Evolutionary conservation across 1,140 invertebrate genomes (phyloP).

Genomic region (Eulimnadia texana): DNA sequence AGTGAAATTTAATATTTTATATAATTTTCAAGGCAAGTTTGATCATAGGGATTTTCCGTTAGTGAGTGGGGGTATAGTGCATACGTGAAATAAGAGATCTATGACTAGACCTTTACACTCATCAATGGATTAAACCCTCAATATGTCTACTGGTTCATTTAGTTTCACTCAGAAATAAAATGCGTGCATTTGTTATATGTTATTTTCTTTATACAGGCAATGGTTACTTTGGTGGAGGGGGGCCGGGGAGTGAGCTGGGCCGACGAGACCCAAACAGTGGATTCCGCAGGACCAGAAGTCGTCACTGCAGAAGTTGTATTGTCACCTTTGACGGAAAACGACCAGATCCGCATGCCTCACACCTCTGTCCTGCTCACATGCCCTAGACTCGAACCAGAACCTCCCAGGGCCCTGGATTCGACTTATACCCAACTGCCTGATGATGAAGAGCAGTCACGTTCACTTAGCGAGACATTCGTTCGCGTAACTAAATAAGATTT

Average conservation of each 20-base stretch:
- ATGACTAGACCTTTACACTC: slow-evolving; percentile 17
- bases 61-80: slow-evolving; percentile 8
- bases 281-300: not conserved
- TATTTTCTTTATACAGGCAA: not conserved
- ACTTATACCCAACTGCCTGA: not conserved
- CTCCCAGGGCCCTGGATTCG: not conserved
- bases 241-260: slow-evolving; percentile 12
- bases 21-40: no score
- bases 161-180: not conserved
- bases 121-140: not conserved
- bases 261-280: slow-evolving; percentile 12
- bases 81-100: not conserved
- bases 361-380: not conserved
- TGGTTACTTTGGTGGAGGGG: slow-evolving; percentile 12
- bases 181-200: not conserved
- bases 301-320: not conserved
- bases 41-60: not conserved
- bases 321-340: not conserved
- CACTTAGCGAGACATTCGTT: not conserved
- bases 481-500: no score
- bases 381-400: not conserved
- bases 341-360: not conserved
- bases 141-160: not conserved
- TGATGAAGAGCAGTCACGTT: not conserved
- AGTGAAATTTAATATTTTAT: no score